Evolutionary conservation across 2,113 vertebrate genomes (phyloP), one percentile per base, ranked within the genome.

Genomic region (Sander vitreus): DNA sequence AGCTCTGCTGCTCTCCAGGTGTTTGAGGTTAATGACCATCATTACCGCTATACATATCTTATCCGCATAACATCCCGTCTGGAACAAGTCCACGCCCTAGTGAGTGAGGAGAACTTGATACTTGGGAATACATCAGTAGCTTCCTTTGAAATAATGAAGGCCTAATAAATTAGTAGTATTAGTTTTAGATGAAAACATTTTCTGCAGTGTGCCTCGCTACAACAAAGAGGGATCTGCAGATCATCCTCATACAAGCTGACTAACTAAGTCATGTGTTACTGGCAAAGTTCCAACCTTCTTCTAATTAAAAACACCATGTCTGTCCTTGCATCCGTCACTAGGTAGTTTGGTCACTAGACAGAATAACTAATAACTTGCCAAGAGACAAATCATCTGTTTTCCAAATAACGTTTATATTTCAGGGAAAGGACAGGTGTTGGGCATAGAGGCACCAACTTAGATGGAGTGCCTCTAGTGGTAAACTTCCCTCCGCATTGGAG

Each of bases 11-110:
- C 2, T 77, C 68, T 33, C 63, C 89, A 92, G 75, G 90, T 86
- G 93, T 86, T 81, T 81, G 88, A 81, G 88, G 90, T 84, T 92
- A 93, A 93, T 92, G 87, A 90, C 83, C 76, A 69, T 90, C 78
- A 93, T 86, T 92, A 89, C 68, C 53, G 80, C 89, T 69, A 70
- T 63, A 87, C 77, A 63, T 83, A 87, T 90, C 81, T 83, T 76
- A 89, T 80, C 66, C 64, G 25, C 69, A 88, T n/a, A 60, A 92
- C 86, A 80, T 85, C 78, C 64, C 57, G 6, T 45, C 72, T 88
- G 79, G 81, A 63, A 19, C 10, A 1, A 51, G 59, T 68, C 71
- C 81, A 89, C 59, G 54, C 25, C 18, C 33, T 11, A 18, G 57
- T 60, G 85, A 87, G 77, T 78, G 48, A 60, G 51, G 89, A 60